phyloP scores from a whole-genome alignment of 2,888 invertebrate genomes.

The Caenorhabditis doughertyi region DNA sequence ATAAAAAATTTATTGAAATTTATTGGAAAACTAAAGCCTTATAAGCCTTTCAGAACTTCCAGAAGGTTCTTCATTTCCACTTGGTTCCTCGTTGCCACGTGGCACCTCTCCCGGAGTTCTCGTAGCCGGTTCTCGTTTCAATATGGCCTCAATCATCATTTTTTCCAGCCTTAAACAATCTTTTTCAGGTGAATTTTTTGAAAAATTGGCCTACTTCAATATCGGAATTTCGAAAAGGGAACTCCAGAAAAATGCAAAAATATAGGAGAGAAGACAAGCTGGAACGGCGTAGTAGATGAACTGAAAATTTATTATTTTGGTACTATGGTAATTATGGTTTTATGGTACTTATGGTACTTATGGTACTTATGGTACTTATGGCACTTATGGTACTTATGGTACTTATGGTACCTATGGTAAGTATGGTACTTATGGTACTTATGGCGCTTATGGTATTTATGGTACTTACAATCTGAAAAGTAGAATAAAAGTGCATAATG shows the following conservation, averaged over 20 bases:
- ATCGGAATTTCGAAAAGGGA: constrained; percentile 64
- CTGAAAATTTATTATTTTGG: constrained; percentile 12
- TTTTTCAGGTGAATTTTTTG: neutral
- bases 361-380: too few relatives aligned
- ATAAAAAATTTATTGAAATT: too few relatives aligned
- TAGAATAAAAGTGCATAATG: constrained; percentile 39
- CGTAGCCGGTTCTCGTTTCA: neutral
- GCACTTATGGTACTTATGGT: too few relatives aligned
- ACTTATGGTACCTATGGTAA: too few relatives aligned
- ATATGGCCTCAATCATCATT: constrained; percentile 39
- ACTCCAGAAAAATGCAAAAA: constrained; percentile 68
- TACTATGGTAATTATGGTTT: too few relatives aligned
- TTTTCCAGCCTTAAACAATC: constrained; percentile 36
- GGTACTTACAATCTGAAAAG: constrained; percentile 58
- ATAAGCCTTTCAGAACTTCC: too few relatives aligned
- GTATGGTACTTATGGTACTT: too few relatives aligned
- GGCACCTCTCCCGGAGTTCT: neutral
- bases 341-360: too few relatives aligned
- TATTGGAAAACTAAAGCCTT: too few relatives aligned
- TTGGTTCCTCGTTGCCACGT: neutral
- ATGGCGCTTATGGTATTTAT: too few relatives aligned
- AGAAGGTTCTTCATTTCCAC: too few relatives aligned
- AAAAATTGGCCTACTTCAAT: constrained; percentile 38
- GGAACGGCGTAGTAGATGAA: constrained; percentile 44
- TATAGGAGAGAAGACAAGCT: constrained; percentile 37